Evolutionary conservation across 2,113 vertebrate species (phyloP).

Genomic region (Empidonax alnorum): DNA sequence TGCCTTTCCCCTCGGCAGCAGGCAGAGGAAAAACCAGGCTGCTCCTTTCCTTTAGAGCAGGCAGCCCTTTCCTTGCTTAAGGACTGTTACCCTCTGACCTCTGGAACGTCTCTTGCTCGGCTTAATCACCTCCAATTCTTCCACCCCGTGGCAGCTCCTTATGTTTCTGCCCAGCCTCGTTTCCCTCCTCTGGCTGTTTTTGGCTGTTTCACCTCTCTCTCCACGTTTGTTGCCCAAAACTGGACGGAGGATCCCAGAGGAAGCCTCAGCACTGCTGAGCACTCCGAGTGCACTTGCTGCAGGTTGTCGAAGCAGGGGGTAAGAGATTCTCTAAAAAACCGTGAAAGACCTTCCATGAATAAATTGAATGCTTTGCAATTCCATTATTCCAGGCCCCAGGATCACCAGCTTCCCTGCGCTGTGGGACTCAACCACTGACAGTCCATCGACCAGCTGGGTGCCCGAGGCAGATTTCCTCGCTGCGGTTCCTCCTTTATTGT

Average conservation of each 20-base stretch:
- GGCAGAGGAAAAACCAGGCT: background rate
- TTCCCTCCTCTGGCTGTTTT: background rate
- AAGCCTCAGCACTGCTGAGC: background rate
- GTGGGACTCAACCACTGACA: background rate
- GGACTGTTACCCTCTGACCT: background rate
- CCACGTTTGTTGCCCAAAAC: background rate
- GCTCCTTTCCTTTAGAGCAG: background rate
- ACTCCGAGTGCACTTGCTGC: background rate
- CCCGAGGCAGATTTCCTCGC: background rate
- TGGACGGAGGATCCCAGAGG: background rate
- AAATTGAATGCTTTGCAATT: background rate
- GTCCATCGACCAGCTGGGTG: background rate
- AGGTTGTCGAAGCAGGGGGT: background rate
- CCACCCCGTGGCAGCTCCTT: background rate
- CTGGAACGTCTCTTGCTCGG: background rate
- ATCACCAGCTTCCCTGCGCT: background rate
- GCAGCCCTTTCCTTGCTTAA: background rate
- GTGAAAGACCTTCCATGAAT: background rate
- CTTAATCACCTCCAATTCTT: background rate
- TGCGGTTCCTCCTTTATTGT: background rate
- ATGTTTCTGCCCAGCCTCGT: background rate
- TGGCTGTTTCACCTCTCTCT: background rate
- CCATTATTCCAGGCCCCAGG: background rate
- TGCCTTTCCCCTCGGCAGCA: background rate
- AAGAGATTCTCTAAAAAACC: background rate